Conservation (phyloP, 2,797 vertebrate genomes). For the Hydrophis major region DNA sequence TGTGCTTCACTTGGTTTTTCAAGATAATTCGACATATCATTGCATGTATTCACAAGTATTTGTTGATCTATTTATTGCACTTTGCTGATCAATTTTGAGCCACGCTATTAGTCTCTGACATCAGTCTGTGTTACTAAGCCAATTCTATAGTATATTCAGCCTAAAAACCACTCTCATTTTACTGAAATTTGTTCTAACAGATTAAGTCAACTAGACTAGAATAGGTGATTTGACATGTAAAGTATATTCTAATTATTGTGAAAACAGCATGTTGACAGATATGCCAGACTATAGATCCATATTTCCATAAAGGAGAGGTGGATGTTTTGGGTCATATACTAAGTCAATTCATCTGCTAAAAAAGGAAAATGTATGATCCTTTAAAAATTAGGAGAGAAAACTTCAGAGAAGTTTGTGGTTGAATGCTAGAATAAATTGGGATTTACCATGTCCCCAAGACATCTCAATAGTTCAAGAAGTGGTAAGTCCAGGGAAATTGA, state of each 20-base stretch:
- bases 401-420: not conserved
- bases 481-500: not conserved
- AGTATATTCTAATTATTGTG: not conserved
- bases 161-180: not conserved
- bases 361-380: not conserved
- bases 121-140: not conserved
- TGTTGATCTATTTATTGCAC: not conserved
- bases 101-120: not conserved
- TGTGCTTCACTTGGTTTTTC: not conserved
- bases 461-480: not conserved
- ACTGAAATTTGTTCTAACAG: not conserved
- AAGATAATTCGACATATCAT: not conserved
- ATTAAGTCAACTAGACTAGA: not conserved
- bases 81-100: not conserved
- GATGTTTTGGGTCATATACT: not conserved
- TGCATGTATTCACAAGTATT: not conserved
- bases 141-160: not conserved
- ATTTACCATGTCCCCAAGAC: not conserved
- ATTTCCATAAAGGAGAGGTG: not conserved
- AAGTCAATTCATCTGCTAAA: not conserved
- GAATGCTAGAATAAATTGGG: not conserved
- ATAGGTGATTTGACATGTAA: not conserved
- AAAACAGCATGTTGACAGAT: not conserved
- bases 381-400: not conserved
- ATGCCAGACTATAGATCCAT: not conserved